Base-by-base conservation (phyloP, 2,888 invertebrate species). In the Tanypteryx hageni region DNA sequence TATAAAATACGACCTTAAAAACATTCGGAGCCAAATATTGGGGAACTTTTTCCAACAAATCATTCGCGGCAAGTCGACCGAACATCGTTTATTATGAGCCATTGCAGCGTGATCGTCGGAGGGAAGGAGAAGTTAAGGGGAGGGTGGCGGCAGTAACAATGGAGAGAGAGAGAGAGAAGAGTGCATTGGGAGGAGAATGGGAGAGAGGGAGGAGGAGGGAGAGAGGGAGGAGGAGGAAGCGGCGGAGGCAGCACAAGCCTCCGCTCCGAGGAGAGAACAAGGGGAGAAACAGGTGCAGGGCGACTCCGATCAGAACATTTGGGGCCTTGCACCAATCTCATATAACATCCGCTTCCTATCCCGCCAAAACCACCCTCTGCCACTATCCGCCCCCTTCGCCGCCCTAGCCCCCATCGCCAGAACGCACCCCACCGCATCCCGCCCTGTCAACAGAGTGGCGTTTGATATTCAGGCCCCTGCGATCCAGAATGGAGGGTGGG, bases 301-400 rank as follows among this genome's bases (percentile, higher is more conserved):
- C 13, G 76, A 27, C 76, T 76, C 27, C 76, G 76, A 76, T 76
- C 76, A 4, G 76, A 11, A 22, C 76, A 76, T 76, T 76, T 27
- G 76, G 76, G 76, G 76, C 27, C 27, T 27, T n/a, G n/a, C 64
- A 11, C 10, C 76, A 76, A 76, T 76, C 76, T 76, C 27, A 27
- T 27, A 27, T 76, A 76, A 76, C 76, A 76, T 76, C 76, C 76
- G 76, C 76, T 76, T 76, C 76, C 44, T 44, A 44, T 44, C 44
- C 44, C 44, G 44, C 44, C 44, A 44, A 44, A 44, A 44, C 44
- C 44, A 44, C 44, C 44, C 44, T 44, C 44, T 44, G 44, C 44
- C 44, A 3, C 44, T 44, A 44, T 5, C 44, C 44, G 1, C 44
- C 5, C 44, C 44, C 44, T 44, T 44, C 44, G 44, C 44, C 44